phyloP scores from a whole-genome alignment of 2,888 invertebrate genomes.

The Sphaerophoria rueppellii region DNA sequence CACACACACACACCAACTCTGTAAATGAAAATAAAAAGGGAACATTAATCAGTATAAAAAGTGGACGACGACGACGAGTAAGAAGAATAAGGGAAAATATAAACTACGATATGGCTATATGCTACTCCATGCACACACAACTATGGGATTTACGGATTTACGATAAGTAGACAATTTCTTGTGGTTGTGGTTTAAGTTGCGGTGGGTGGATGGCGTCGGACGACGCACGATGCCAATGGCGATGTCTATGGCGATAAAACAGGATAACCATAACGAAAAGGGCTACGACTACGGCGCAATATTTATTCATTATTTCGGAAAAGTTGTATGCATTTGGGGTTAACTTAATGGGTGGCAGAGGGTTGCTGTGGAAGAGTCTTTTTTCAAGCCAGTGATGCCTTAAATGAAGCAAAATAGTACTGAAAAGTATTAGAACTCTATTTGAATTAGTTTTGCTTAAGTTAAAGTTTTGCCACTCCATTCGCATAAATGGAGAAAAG shows the following conservation, averaged over 20 bases:
- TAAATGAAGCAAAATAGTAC: no score
- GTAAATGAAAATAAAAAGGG: constrained; percentile 67
- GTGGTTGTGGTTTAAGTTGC: constrained; percentile 34
- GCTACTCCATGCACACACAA: constrained; percentile 58
- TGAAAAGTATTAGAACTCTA: no score
- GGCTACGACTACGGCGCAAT: constrained; percentile 57
- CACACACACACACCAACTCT: constrained; percentile 46
- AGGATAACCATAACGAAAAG: constrained; percentile 11
- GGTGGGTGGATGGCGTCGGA: constrained; percentile 14
- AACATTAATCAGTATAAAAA: constrained; percentile 70
- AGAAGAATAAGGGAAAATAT: constrained; percentile 37
- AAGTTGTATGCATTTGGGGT: constrained; percentile 52
- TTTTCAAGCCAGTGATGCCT: neutral
- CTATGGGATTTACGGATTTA: constrained; percentile 50
- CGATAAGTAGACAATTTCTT: constrained; percentile 62
- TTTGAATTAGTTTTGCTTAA: no score
- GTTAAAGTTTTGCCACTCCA: no score
- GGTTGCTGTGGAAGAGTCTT: neutral
- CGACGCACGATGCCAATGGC: neutral
- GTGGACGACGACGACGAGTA: neutral
- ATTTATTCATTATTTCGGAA: constrained; percentile 70
- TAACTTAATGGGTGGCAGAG: constrained; percentile 15
- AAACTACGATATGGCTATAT: constrained; percentile 45
- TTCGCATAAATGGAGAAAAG: no score
- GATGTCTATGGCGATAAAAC: neutral